A percentile compares a stretch with the other conserved stretches of the same genome.
These are phyloP conservation scores for Sialis lutaria DNA, from an alignment of 2,888 invertebrate genomes.

Conservation along the genomic window DNA sequence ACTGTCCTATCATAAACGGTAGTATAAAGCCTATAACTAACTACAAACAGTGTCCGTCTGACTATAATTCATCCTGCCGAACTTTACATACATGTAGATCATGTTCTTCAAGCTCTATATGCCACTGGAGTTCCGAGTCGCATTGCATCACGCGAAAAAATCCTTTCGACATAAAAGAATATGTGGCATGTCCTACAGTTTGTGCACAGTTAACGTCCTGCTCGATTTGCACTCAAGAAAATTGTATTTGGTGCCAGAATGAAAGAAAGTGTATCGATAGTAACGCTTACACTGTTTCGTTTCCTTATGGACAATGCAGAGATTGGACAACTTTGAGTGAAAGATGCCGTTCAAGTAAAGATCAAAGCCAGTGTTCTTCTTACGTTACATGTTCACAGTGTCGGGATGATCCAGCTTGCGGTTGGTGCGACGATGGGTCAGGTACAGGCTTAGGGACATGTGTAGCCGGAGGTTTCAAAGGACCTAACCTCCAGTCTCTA, in stretches of 20 bases:
- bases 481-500: conserved; percentile 26
- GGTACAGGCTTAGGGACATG: conserved; percentile 81
- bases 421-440: conserved; percentile 95
- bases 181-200: conserved; percentile 44
- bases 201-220: conserved; percentile 72
- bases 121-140: conserved; percentile 46
- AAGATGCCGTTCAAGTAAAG: conserved; percentile 21
- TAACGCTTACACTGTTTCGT: conserved; percentile 91
- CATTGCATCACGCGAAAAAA: conserved; percentile 12
- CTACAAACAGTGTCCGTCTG: conserved; percentile 42
- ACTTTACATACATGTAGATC: conserved; percentile 76
- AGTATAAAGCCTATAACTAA: conserved; percentile 27
- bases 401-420: no score
- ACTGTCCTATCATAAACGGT: conserved; percentile 28
- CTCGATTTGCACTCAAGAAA: conserved; percentile 78
- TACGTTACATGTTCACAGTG: conserved; percentile 67
- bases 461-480: conserved; percentile 63
- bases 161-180: not conserved
- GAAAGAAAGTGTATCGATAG: conserved; percentile 85
- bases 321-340: conserved; percentile 77
- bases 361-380: conserved; percentile 44
- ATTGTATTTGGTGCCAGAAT: conserved; percentile 96
- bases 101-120: conserved; percentile 51
- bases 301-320: conserved; percentile 93
- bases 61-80: conserved; percentile 48